Conservation (phyloP, 2,797 vertebrate genomes). For the Distichodus sexfasciatus region DNA sequence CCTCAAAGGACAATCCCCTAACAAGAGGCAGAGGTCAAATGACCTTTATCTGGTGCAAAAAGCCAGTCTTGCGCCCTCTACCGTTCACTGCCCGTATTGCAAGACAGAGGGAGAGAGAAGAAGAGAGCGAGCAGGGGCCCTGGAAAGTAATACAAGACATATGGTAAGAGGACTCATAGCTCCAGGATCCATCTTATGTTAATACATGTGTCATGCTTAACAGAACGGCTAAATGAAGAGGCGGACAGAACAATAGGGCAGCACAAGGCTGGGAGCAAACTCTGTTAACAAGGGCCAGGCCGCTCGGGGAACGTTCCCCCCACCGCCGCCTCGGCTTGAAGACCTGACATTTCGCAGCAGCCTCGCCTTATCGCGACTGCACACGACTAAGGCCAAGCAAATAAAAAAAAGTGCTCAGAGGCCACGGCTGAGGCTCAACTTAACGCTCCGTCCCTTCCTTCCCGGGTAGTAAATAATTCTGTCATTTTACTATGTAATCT, state of each 20-base stretch:
- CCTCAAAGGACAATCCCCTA: too few species aligned
- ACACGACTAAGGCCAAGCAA: conserved; percentile 35
- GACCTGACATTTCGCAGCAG: conserved; percentile 56
- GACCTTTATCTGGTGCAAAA: background rate
- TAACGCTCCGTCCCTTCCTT: conserved; percentile 1
- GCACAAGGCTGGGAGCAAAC: conserved; percentile 67
- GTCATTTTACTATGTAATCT: conserved; percentile 34
- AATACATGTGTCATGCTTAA: conserved; percentile 79
- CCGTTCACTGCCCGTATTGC: conserved; percentile 53
- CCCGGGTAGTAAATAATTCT: conserved; percentile 3
- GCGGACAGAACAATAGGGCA: conserved; percentile 69
- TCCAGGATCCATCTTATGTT: conserved; percentile 76
- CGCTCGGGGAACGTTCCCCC: conserved; percentile 48
- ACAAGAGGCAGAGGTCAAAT: background rate
- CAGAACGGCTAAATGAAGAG: conserved; percentile 76
- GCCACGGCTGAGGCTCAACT: background rate
- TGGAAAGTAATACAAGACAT: conserved; percentile 68
- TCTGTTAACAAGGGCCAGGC: conserved; percentile 59
- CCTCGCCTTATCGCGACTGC: conserved; percentile 46
- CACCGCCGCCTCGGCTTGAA: conserved; percentile 53
- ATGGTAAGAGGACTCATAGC: conserved; percentile 75
- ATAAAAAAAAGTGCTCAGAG: conserved; percentile 1
- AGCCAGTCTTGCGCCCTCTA: conserved; percentile 63
- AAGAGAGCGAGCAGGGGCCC: conserved; percentile 48
- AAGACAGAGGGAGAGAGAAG: conserved; percentile 11